Evolutionary conservation across 2,113 vertebrate species (phyloP).

Genomic region (Notothenia coriiceps): DNA sequence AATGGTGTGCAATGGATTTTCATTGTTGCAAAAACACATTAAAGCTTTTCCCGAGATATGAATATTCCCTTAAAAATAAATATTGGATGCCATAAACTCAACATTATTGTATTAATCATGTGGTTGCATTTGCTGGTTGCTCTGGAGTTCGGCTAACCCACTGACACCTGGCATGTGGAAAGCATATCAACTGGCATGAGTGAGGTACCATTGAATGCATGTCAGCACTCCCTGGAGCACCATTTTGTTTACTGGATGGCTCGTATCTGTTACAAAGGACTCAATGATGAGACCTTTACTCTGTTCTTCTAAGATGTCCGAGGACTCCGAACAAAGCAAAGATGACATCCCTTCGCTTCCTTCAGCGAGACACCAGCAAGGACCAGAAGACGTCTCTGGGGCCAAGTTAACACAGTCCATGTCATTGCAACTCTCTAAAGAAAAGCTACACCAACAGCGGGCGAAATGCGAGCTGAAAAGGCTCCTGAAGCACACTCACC

Average conservation of each 20-base stretch:
- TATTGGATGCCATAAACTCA: neutral
- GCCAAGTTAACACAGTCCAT: constrained; percentile 63
- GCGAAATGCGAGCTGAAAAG: constrained; percentile 93
- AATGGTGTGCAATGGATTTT: constrained; percentile 15
- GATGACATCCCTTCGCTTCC: constrained; percentile 73
- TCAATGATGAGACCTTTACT: constrained; percentile 63
- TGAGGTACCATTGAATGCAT: constrained; percentile 46
- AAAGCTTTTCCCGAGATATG: neutral
- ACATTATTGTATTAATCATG: neutral
- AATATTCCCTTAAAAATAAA: constrained; percentile 1
- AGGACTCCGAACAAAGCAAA: constrained; percentile 66
- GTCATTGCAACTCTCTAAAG: constrained; percentile 84
- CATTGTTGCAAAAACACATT: neutral
- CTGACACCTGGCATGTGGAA: constrained; percentile 52
- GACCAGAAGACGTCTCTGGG: constrained; percentile 5
- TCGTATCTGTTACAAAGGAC: neutral
- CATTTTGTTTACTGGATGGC: constrained; percentile 34
- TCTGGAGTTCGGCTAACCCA: constrained; percentile 63
- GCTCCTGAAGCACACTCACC: constrained; percentile 94
- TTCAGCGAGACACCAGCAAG: constrained; percentile 45
- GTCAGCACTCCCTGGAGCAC: constrained; percentile 49
- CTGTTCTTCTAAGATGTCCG: constrained; percentile 88
- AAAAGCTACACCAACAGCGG: constrained; percentile 89
- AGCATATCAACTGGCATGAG: constrained; percentile 35
- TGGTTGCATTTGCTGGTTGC: constrained; percentile 21